Evolutionary conservation across 1,140 invertebrate species (phyloP).

Genomic region (Phymorhynchus buccinoides): DNA sequence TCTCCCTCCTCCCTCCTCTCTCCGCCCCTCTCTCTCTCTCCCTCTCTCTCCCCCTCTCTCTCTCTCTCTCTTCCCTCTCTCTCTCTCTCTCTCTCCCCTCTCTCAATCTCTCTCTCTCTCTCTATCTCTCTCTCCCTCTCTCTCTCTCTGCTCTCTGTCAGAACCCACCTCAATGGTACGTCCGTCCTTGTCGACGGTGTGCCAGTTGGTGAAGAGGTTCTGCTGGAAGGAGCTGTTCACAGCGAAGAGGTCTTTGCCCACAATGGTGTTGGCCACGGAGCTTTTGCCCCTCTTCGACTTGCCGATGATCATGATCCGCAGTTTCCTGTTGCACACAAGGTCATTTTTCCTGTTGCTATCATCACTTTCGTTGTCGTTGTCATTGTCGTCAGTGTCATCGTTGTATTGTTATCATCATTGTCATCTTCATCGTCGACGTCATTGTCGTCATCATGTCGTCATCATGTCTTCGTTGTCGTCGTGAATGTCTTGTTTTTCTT

Average conservation of each 20-base stretch:
- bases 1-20: no score
- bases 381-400: background rate
- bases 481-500: no score
- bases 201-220: background rate
- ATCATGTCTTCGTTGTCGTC: no score
- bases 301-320: background rate
- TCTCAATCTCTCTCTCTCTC: no score
- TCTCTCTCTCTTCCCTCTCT: no score
- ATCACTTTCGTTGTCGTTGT: background rate
- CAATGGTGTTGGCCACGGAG: background rate
- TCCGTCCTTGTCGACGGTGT: background rate
- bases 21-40: no score
- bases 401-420: background rate
- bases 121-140: no score
- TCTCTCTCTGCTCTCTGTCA: no score
- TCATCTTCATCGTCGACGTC: background rate
- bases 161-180: background rate
- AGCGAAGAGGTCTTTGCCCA: background rate
- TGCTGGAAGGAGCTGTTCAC: background rate
- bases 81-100: no score
- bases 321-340: background rate
- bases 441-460: background rate
- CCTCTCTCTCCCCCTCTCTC: no score
- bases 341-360: no score
- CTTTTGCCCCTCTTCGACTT: constrained; percentile 11